Percentiles rank a stretch among this genome's conserved stretches.
phyloP scores from a whole-genome alignment of 2,888 invertebrate genomes.

The Diogma glabrata region DNA sequence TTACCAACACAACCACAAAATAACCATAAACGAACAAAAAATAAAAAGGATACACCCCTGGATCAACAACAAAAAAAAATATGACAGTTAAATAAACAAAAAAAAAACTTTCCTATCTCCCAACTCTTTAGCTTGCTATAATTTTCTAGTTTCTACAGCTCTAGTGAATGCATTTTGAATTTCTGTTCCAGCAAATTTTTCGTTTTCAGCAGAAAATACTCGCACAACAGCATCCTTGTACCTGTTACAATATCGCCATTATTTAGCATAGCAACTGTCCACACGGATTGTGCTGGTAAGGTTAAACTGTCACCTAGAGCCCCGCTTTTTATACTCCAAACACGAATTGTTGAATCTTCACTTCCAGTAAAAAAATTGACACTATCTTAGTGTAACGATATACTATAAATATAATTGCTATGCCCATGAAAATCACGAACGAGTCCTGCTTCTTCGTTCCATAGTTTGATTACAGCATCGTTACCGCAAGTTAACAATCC shows the following conservation, averaged over 20 bases:
- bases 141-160: constrained; percentile 52
- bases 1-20: no score
- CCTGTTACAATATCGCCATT: constrained; percentile 90
- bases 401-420: constrained; percentile 74
- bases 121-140: constrained; percentile 54
- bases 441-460: constrained; percentile 72
- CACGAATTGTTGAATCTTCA: constrained; percentile 75
- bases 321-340: constrained; percentile 51
- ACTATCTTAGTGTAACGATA: constrained; percentile 42
- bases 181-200: constrained; percentile 53
- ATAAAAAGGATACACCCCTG: no score
- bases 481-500: constrained; percentile 85
- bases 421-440: constrained; percentile 69
- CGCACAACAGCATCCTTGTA: constrained; percentile 77
- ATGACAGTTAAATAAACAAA: no score
- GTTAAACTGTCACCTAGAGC: constrained; percentile 32
- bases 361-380: constrained; percentile 66
- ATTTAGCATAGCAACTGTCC: constrained; percentile 67
- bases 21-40: no score
- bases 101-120: constrained; percentile 78
- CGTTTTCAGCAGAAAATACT: constrained; percentile 66
- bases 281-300: constrained; percentile 75
- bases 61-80: no score
- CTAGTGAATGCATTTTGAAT: constrained; percentile 55
- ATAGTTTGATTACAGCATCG: constrained; percentile 76